These are phyloP conservation scores for Dallia pectoralis DNA, from an alignment of 2,797 vertebrate genomes.

Conservation along the genomic window DNA sequence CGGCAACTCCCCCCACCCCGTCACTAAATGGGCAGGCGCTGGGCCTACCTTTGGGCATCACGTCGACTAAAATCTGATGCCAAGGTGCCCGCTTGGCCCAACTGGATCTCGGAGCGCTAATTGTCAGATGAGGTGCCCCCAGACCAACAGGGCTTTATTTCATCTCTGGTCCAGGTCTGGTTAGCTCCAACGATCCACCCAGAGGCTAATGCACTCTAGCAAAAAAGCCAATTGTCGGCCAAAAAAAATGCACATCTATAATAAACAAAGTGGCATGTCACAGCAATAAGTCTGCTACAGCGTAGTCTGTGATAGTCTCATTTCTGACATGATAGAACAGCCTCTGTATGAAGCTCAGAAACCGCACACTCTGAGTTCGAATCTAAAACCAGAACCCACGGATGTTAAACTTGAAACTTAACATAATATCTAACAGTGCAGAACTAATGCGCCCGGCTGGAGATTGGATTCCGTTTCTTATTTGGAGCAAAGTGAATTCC, in stretches of 20 bases:
- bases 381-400: neutral
- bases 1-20: conserved; percentile 3
- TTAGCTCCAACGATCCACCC: neutral
- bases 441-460: neutral
- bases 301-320: neutral
- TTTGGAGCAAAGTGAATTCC: conserved; percentile 22
- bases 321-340: neutral
- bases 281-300: neutral
- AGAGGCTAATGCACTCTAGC: conserved; percentile 23
- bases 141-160: conserved; percentile 33
- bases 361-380: neutral
- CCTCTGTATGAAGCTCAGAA: neutral
- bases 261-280: conserved; percentile 29
- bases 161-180: conserved; percentile 29
- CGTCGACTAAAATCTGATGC: conserved; percentile 56
- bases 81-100: conserved; percentile 15
- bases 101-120: conserved; percentile 39
- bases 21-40: conserved; percentile 42
- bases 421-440: conserved; percentile 2
- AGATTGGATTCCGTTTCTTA: neutral
- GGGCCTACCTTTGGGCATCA: conserved; percentile 54
- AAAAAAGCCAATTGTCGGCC: conserved; percentile 46
- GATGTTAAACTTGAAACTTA: neutral
- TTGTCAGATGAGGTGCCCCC: conserved; percentile 28
- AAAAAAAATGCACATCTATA: conserved; percentile 52